phyloP scores from a whole-genome alignment of 2,113 vertebrate genomes.

The Heterochromis multidens region DNA sequence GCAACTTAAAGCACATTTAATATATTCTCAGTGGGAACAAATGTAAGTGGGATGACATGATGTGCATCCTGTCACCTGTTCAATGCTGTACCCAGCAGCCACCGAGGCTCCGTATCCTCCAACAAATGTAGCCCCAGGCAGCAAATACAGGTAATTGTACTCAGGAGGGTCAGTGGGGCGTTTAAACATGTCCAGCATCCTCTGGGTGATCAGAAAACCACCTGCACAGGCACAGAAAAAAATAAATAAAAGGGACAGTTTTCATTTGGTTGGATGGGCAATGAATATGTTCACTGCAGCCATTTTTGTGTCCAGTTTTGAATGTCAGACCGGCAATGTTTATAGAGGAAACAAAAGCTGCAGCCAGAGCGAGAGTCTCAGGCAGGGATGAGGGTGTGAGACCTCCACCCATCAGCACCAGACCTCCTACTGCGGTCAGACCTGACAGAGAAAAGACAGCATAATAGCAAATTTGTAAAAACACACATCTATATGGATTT shows the following conservation, averaged over 20 bases:
- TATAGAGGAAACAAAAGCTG: slow-evolving; percentile 82
- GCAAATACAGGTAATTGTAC: slow-evolving; percentile 75
- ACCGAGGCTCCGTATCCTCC: slow-evolving; percentile 71
- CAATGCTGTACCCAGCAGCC: slow-evolving; percentile 57
- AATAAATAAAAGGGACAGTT: neutral
- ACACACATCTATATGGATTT: neutral
- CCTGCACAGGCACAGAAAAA: slow-evolving; percentile 32
- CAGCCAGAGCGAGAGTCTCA: slow-evolving; percentile 76
- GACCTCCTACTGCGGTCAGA: slow-evolving; percentile 81
- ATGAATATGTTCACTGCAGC: neutral
- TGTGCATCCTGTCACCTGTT: slow-evolving; percentile 59
- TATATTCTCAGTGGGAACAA: neutral
- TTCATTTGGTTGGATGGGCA: neutral
- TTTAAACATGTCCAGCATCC: slow-evolving; percentile 81
- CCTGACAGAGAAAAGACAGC: slow-evolving; percentile 35
- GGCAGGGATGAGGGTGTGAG: slow-evolving; percentile 74
- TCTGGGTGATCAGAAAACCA: slow-evolving; percentile 77
- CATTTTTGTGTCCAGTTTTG: neutral
- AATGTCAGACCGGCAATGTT: slow-evolving; percentile 76
- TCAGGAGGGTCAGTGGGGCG: slow-evolving; percentile 74
- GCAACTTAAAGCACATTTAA: neutral
- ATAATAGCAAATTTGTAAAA: neutral
- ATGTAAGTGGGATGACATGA: neutral
- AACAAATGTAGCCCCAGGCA: slow-evolving; percentile 69
- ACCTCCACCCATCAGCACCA: slow-evolving; percentile 81